These are phyloP conservation scores for Vanessa tameamea DNA, from an alignment of 1,140 invertebrate species.

Conservation along the genomic window DNA sequence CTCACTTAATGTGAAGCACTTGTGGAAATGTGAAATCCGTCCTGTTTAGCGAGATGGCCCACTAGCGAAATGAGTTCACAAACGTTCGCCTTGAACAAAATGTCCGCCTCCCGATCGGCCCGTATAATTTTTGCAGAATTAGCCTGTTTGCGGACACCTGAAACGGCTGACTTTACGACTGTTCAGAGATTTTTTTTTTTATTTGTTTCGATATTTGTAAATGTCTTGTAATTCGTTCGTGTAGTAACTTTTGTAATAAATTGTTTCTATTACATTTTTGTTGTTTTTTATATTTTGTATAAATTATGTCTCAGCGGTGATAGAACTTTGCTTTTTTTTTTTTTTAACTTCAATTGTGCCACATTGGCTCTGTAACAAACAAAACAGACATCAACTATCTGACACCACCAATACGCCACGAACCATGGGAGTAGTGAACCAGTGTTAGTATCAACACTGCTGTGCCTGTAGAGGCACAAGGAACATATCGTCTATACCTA, in stretches of 20 bases:
- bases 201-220: slow-evolving; percentile 1
- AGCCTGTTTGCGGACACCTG: slow-evolving; percentile 6
- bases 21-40: slow-evolving; percentile 12
- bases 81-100: slow-evolving; percentile 12
- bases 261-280: too few species aligned
- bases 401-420: too few species aligned
- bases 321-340: too few species aligned
- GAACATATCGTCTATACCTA: too few species aligned
- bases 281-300: too few species aligned
- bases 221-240: not conserved
- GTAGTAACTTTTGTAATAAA: not conserved
- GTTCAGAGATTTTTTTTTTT: not conserved
- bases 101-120: not conserved
- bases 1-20: slow-evolving; percentile 20
- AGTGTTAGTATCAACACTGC: too few species aligned
- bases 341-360: too few species aligned
- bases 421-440: too few species aligned
- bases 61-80: slow-evolving; percentile 19
- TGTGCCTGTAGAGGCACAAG: too few species aligned
- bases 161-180: not conserved
- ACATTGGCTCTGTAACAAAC: too few species aligned
- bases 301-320: too few species aligned
- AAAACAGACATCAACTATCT: too few species aligned
- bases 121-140: slow-evolving; percentile 19
- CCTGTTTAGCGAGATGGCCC: slow-evolving; percentile 12